phyloP scores from a whole-genome alignment of 1,140 invertebrate genomes.

The Drusus annulatus region DNA sequence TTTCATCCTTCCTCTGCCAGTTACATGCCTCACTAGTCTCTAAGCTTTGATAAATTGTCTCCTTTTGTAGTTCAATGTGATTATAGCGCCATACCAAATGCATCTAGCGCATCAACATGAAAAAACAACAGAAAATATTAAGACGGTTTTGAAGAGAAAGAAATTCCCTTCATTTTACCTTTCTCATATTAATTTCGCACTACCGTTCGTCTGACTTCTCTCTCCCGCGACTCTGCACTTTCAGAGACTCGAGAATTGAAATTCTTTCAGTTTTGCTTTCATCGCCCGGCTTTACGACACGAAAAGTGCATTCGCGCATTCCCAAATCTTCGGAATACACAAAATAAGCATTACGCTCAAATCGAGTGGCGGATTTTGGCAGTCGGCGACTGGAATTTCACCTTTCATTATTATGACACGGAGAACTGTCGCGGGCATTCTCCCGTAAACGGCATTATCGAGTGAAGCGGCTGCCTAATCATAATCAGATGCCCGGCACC shows the following conservation, averaged over 20 bases:
- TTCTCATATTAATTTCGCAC: not conserved
- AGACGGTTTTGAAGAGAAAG: too few species aligned
- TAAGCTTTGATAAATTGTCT: too few species aligned
- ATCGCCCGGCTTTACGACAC: not conserved
- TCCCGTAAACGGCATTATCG: not conserved
- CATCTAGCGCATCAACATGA: too few species aligned
- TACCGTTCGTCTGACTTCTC: not conserved
- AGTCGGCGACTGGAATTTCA: constrained; percentile 13
- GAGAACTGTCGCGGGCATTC: not conserved
- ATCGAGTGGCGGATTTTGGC: not conserved
- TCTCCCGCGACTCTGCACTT: not conserved
- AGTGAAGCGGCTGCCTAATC: too few species aligned
- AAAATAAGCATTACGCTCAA: not conserved
- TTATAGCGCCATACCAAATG: too few species aligned
- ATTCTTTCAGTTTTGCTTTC: constrained; percentile 14
- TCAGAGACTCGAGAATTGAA: not conserved
- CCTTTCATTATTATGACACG: not conserved
- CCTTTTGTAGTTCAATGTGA: too few species aligned
- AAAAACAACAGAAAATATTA: too few species aligned
- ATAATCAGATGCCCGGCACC: too few species aligned
- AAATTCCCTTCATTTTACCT: constrained; percentile 8
- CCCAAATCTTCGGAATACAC: not conserved
- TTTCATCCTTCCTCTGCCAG: too few species aligned
- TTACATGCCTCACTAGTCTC: too few species aligned
- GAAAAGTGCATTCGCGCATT: constrained; percentile 2